Percentiles rank a stretch among this genome's conserved stretches.
phyloP scores from a whole-genome alignment of 2,113 vertebrate species.

The Chloropsis cyanopogon region DNA sequence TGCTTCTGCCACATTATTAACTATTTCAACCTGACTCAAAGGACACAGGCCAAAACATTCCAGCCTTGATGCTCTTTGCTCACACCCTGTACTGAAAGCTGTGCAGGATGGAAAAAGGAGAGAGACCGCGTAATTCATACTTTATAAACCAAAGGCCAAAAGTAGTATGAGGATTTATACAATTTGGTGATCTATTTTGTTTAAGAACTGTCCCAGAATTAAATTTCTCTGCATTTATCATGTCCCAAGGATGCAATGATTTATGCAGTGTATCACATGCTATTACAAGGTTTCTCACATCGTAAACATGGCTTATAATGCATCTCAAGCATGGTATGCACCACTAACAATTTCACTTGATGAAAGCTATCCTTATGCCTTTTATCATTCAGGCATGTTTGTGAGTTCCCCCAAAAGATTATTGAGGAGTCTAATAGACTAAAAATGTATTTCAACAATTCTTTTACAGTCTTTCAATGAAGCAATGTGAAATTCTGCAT shows the following conservation, averaged over 20 bases:
- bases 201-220: background rate
- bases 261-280: background rate
- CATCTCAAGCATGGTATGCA: background rate
- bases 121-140: background rate
- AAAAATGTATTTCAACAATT: constrained; percentile 18
- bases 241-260: background rate
- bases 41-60: background rate
- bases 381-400: constrained; percentile 43
- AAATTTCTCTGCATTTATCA: background rate
- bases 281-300: constrained; percentile 22
- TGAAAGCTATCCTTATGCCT: constrained; percentile 18
- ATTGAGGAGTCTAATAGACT: background rate
- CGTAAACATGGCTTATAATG: constrained; percentile 7
- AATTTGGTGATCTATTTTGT: background rate
- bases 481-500: constrained; percentile 6
- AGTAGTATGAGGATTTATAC: background rate
- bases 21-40: background rate
- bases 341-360: background rate
- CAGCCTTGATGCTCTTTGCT: background rate
- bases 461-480: constrained; percentile 4
- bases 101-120: background rate
- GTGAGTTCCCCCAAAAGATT: constrained; percentile 27
- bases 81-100: background rate
- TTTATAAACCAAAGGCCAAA: background rate
- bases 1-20: background rate